A percentile compares a stretch with the other conserved stretches of the same genome.
These are phyloP conservation scores for Agrotis segetum DNA, from an alignment of 2,888 invertebrate species.

Conservation along the genomic window DNA sequence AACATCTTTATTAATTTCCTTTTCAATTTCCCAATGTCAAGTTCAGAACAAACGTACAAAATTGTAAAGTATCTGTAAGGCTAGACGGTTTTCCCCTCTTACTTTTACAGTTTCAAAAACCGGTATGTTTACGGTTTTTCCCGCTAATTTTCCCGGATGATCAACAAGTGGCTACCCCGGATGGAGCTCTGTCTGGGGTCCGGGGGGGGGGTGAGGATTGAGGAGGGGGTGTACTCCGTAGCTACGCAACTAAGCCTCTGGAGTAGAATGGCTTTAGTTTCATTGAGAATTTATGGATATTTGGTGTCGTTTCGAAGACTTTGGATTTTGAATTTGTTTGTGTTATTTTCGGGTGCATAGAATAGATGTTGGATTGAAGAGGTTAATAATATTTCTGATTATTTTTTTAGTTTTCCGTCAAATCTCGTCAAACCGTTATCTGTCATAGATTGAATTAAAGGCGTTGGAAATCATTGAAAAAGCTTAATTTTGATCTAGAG, in stretches of 20 bases:
- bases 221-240: constrained; percentile 53
- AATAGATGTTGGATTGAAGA: too few species aligned
- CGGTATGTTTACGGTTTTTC: constrained; percentile 58
- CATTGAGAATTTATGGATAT: constrained; percentile 25
- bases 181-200: constrained; percentile 57
- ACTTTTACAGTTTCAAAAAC: constrained; percentile 20
- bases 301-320: background rate
- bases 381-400: too few species aligned
- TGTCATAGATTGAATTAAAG: too few species aligned
- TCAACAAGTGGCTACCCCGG: constrained; percentile 74
- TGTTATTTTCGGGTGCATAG: background rate
- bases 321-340: constrained; percentile 4
- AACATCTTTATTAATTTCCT: constrained; percentile 41
- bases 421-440: too few species aligned
- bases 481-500: too few species aligned
- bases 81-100: constrained; percentile 21
- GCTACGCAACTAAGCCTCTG: constrained; percentile 65
- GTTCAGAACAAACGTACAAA: constrained; percentile 35
- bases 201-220: constrained; percentile 8
- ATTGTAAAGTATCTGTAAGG: constrained; percentile 11
- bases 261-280: constrained; percentile 44
- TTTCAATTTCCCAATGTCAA: constrained; percentile 47
- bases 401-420: too few species aligned
- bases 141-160: constrained; percentile 65
- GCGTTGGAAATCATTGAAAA: too few species aligned